Base-by-base conservation (phyloP, 2,888 invertebrate species). In the Anoplius nigerrimus region DNA sequence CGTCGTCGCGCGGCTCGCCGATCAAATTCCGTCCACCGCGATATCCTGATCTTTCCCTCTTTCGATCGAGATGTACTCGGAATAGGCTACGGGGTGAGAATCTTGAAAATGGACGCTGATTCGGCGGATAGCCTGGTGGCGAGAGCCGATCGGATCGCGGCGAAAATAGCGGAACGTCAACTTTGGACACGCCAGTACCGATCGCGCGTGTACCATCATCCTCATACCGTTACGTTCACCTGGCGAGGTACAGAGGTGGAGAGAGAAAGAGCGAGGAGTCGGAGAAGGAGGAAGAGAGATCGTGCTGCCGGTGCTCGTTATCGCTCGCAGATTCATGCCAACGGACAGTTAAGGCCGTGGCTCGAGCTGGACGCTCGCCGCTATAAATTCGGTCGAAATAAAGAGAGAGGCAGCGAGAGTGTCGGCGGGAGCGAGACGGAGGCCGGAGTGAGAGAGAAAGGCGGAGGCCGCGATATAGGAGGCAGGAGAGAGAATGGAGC, bases 351-450 rank as follows among this genome's bases (percentile, higher is more conserved):
- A 87, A 83, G 84, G 66, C 48, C 57, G 81, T 79, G 79, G 80
- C 61, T 74, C 76, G 34, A 74, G 78, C 74, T 80, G 79, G 80
- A 71, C 66, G 57, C 62, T 78, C 81, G 74, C 24, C 76, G 87
- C 84, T 84, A 88, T 87, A 88, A 88, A 88, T 87, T 86, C 82
- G 84, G 83, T 81, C 75, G 80, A 86, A 87, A 85, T 84, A 84
- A 84, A 85, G 85, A 82, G 83, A 80, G 76, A 61, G n/a, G n/a
- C 48, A 56, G 57, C 18, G 22, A 61, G 48, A 21, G 8, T 22
- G 61, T 24, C 70, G 69, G 66, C 56, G 58, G 57, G 63, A 54
- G 69, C 51, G 73, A 55, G 71, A 51, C 53, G 34, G 48, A n/a
- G 42, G 8, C 4, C 6, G 13, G n/a, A 8, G 8, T 18, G 8